A percentile compares a stretch with the other conserved stretches of the same genome.
These are phyloP conservation scores for Pegea sp. DNA, from an alignment of 23 tunicate species.

Conservation along the genomic window DNA sequence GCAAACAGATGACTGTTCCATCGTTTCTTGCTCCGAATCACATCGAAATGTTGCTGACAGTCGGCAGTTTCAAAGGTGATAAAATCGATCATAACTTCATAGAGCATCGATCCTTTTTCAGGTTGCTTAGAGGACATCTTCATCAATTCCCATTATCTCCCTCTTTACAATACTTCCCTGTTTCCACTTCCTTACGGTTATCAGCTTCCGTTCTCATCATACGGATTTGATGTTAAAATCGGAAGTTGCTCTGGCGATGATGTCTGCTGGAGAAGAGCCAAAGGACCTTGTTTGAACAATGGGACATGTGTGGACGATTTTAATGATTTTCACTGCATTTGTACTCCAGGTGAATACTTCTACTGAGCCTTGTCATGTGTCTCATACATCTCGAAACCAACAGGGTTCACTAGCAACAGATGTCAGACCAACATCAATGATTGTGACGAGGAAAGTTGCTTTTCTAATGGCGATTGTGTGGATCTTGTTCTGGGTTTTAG, in stretches of 20 bases:
- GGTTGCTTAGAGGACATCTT: constrained; percentile 34
- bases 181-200: constrained; percentile 5
- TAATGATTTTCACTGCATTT: constrained; percentile 14
- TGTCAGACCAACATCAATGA: constrained; percentile 18
- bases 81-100: no score
- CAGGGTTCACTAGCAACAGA: constrained; percentile 12
- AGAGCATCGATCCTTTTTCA: no score
- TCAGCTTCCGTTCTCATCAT: background rate
- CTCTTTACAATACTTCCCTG: constrained; percentile 13
- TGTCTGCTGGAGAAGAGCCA: constrained; percentile 5
- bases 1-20: no score
- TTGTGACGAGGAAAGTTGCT: constrained; percentile 14
- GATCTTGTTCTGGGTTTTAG: constrained; percentile 11
- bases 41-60: no score
- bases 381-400: background rate
- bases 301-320: constrained; percentile 32
- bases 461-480: constrained; percentile 9
- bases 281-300: constrained; percentile 17
- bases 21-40: no score
- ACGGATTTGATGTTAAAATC: background rate
- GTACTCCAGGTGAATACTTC: constrained; percentile 12
- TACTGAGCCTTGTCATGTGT: background rate
- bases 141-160: constrained; percentile 12
- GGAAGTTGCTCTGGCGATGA: constrained; percentile 36
- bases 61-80: no score